Evolutionary conservation across 2,113 vertebrate genomes (phyloP).

Genomic region (Apodemus speciosus): DNA sequence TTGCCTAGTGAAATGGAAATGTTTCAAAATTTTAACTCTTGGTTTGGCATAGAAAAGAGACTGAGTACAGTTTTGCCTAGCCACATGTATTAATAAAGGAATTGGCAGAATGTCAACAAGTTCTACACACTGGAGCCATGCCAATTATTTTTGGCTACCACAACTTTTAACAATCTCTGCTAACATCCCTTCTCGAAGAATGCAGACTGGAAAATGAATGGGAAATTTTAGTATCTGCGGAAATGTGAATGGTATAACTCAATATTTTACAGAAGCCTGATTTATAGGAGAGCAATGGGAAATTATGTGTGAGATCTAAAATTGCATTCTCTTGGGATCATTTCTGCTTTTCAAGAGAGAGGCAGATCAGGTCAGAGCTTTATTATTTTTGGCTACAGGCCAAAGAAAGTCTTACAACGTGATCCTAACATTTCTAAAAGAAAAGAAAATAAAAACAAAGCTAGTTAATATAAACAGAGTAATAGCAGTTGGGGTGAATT

Average conservation of each 20-base stretch:
- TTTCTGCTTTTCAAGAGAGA: constrained; percentile 72
- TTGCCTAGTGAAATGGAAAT: not conserved
- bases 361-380: constrained; percentile 69
- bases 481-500: constrained; percentile 10
- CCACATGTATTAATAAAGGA: constrained; percentile 60
- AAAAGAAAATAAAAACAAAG: constrained; percentile 57
- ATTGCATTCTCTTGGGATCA: constrained; percentile 72
- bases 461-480: constrained; percentile 3
- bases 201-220: constrained; percentile 76
- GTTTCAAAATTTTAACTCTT: constrained; percentile 24
- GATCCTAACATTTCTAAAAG: constrained; percentile 62
- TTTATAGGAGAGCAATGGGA: constrained; percentile 74
- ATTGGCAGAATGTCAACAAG: constrained; percentile 71
- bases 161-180: constrained; percentile 55
- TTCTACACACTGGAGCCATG: constrained; percentile 51
- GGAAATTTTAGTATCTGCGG: constrained; percentile 76
- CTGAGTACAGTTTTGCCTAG: constrained; percentile 15
- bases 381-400: constrained; percentile 75
- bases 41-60: not conserved
- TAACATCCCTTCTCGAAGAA: constrained; percentile 69
- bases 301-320: constrained; percentile 79
- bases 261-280: constrained; percentile 75
- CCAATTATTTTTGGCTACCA: constrained; percentile 63
- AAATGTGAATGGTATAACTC: constrained; percentile 80
- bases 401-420: constrained; percentile 64